These are phyloP conservation scores for Urophycis tenuis DNA, from an alignment of 2,797 vertebrate genomes.

Conservation along the genomic window DNA sequence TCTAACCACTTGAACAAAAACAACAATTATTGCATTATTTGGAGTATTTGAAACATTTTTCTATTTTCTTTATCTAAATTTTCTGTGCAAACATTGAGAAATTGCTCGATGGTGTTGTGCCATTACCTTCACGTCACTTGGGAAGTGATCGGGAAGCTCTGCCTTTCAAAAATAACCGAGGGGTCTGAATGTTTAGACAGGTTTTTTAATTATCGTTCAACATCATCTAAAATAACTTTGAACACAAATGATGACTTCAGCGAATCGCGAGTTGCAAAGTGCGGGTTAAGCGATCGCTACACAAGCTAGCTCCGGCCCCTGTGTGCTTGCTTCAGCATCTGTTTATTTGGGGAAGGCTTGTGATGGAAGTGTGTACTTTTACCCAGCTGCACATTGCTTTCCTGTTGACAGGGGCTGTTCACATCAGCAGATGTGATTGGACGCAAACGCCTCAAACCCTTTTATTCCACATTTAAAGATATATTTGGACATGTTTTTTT, in stretches of 20 bases:
- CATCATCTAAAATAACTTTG: not conserved
- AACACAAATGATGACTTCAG: not conserved
- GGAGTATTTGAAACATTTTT: not conserved
- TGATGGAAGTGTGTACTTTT: conserved; percentile 2
- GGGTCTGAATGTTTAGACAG: not conserved
- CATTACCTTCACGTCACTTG: not conserved
- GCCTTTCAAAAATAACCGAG: not conserved
- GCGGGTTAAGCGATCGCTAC: not conserved
- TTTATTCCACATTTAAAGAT: not conserved
- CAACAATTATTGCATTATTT: not conserved
- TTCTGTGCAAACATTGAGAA: not conserved
- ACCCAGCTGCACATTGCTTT: conserved; percentile 4
- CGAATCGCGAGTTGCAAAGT: not conserved
- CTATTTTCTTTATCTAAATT: not conserved
- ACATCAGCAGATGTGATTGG: conserved; percentile 11
- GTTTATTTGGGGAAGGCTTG: conserved; percentile 9
- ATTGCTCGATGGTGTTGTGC: not conserved
- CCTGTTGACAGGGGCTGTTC: conserved; percentile 3
- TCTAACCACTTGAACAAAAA: too few relatives aligned
- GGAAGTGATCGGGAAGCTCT: not conserved
- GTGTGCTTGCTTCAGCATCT: conserved; percentile 1
- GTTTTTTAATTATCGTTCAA: not conserved
- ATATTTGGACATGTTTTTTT: not conserved
- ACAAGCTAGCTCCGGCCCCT: not conserved
- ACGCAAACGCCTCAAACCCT: not conserved